Conservation (phyloP, 2,888 invertebrate genomes). For the Ornithoptera alexandrae region DNA sequence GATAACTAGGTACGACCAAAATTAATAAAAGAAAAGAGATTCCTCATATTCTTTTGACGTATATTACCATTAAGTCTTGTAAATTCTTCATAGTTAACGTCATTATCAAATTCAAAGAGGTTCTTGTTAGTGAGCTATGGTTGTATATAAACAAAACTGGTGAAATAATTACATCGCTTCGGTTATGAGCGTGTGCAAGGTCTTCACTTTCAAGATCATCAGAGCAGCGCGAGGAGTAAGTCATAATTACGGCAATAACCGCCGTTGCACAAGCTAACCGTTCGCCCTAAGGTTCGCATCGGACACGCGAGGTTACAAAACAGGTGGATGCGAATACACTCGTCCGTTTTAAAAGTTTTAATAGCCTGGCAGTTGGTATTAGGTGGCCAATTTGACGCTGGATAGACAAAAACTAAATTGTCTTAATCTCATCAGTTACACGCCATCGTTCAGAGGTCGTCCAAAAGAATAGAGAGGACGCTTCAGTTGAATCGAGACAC, state of each 20-base stretch:
- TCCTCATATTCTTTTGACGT: too few species aligned
- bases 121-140: slow-evolving; percentile 3
- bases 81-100: too few species aligned
- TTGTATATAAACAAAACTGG: slow-evolving; percentile 66
- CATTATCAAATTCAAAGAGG: neutral
- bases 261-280: slow-evolving; percentile 59
- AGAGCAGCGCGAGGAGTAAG: slow-evolving; percentile 66
- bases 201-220: slow-evolving; percentile 80
- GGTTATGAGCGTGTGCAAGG: slow-evolving; percentile 62
- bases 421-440: slow-evolving; percentile 7
- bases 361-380: slow-evolving; percentile 7
- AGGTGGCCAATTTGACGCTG: slow-evolving; percentile 16
- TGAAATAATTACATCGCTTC: slow-evolving; percentile 32
- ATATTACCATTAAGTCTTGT: too few species aligned
- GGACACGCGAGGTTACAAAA: slow-evolving; percentile 53
- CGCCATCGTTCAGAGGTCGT: slow-evolving; percentile 18
- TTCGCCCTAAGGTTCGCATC: slow-evolving; percentile 36
- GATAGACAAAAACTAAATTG: slow-evolving; percentile 25
- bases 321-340: slow-evolving; percentile 23
- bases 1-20: too few species aligned
- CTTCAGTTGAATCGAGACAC: too few species aligned
- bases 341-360: slow-evolving; percentile 14
- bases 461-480: too few species aligned
- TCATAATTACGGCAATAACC: slow-evolving; percentile 73
- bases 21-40: too few species aligned